Base-by-base conservation (phyloP, 2,113 vertebrate species). In the Chunga burmeisteri region DNA sequence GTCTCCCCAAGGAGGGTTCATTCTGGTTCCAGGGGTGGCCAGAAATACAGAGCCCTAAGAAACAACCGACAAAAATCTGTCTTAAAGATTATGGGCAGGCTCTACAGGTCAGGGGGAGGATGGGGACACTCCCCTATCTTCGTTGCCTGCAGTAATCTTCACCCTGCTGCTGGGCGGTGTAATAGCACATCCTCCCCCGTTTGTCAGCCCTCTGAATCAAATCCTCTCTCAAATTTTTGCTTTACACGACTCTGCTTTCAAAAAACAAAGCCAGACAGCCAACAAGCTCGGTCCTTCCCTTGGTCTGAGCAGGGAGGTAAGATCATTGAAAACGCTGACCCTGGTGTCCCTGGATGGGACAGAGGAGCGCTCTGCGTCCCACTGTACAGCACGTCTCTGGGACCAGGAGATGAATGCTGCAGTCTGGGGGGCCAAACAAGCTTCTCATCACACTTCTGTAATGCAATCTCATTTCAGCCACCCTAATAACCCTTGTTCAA, bases 281-380 rank as follows among this genome's bases (percentile, higher is more conserved):
- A 46, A 16, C 19, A 11, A 17, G 46, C 42, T 50, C 2, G 1
- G 30, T 70, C 47, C 13, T 62, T 22, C 25, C 50, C 50, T 27
- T 23, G 50, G 56, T 32, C 32, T 23, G 81, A 71, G 68, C 72
- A 14, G 44, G 44, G 63, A 84, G 59, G 27, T 17, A 65, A 53
- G 67, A 4, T 4, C 34, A 29, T 14, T 32, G 38, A 22, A n/a
- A 47, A 66, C 16, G 7, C 21, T 47, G 58, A 20, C n/a, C 20
- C 52, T 42, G 4, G 6, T 19, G 52, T 49, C 38, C 53, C 59
- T 26, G 22, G 42, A 25, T 59, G 58, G 38, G 38, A 12, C 7
- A 34, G 47, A 67, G n/a, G 21, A 59, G 63, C 1, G 0, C 59
- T 74, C 65, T 27, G 46, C 0, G 0, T 34, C 2, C 18, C 38